Conservation (phyloP, 2,888 invertebrate genomes). For the Holacanthella duospinosa region DNA sequence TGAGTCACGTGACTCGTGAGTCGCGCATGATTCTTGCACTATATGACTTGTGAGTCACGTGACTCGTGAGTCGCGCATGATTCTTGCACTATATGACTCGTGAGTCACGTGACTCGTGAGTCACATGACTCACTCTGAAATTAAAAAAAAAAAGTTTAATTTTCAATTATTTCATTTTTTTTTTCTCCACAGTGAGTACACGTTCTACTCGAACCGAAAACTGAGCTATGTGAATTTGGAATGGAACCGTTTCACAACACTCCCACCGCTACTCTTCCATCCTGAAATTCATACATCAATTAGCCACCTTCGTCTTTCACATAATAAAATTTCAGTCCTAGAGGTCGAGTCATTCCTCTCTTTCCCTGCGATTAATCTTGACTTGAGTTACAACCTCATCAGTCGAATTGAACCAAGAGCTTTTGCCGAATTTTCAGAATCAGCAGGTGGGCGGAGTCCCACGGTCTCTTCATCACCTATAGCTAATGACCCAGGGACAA, state of each 20-base stretch:
- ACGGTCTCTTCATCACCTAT: not conserved
- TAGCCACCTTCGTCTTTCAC: conserved; percentile 64
- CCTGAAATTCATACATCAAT: conserved; percentile 59
- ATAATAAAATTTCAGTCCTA: conserved; percentile 31
- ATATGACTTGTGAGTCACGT: too few relatives aligned
- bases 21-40: too few relatives aligned
- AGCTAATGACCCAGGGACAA: not conserved
- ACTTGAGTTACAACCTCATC: conserved; percentile 57
- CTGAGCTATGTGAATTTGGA: conserved; percentile 74
- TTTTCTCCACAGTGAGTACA: conserved; percentile 41
- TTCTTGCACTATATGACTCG: too few relatives aligned
- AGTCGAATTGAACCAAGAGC: conserved; percentile 56
- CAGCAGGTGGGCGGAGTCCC: not conserved
- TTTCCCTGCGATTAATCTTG: conserved; percentile 35
- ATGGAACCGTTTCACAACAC: conserved; percentile 64
- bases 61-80: too few relatives aligned
- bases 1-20: too few relatives aligned
- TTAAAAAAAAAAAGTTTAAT: too few relatives aligned
- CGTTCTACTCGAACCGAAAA: conserved; percentile 48
- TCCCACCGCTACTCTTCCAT: conserved; percentile 59
- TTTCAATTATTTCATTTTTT: not conserved
- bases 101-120: too few relatives aligned
- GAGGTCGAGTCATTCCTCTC: conserved; percentile 32
- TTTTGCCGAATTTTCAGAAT: conserved; percentile 44
- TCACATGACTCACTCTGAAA: too few relatives aligned